Evolutionary conservation across 1,140 invertebrate species (phyloP).

Genomic region (Wasmannia auropunctata): DNA sequence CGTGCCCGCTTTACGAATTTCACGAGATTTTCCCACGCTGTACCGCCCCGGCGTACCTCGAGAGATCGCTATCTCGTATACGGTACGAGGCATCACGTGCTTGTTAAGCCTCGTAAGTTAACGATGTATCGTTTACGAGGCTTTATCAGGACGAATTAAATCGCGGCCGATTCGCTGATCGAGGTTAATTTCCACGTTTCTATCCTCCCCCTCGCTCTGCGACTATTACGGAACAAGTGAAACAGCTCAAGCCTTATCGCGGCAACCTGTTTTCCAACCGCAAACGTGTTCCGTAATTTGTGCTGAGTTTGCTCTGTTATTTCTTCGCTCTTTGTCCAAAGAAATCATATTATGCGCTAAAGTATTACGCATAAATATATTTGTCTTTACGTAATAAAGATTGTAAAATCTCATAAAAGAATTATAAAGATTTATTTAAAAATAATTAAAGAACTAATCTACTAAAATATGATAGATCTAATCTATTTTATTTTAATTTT

Average conservation of each 20-base stretch:
- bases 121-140: conserved; percentile 34
- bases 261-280: background rate
- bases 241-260: background rate
- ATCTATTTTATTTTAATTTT: background rate
- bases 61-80: conserved; percentile 44
- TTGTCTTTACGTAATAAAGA: background rate
- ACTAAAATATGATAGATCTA: background rate
- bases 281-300: conserved; percentile 3
- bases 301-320: background rate
- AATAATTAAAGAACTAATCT: background rate
- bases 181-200: conserved; percentile 22
- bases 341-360: background rate
- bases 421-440: background rate
- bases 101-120: conserved; percentile 35
- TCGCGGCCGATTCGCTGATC: background rate
- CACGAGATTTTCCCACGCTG: conserved; percentile 32
- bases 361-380: background rate
- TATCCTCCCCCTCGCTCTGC: background rate
- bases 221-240: background rate
- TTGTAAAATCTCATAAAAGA: background rate
- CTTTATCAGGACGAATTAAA: conserved; percentile 43
- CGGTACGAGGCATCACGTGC: conserved; percentile 46
- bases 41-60: background rate
- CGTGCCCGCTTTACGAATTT: conserved; percentile 43
- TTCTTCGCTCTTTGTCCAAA: background rate